Evolutionary conservation across 2,888 invertebrate genomes (phyloP).

Genomic region (Sussaba pulchella): DNA sequence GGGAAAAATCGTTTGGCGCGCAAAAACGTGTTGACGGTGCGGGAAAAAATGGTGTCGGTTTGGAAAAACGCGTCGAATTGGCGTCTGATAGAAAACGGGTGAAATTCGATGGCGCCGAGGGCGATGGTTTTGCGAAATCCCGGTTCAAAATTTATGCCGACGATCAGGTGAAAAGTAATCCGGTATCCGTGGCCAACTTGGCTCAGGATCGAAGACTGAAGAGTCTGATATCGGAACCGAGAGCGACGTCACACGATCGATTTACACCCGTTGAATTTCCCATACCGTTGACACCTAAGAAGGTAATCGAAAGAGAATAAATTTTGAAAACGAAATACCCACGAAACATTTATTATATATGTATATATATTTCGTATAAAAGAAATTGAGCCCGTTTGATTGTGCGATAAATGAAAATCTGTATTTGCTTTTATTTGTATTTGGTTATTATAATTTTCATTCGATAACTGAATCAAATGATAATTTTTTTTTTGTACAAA

Average conservation of each 20-base stretch:
- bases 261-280: slow-evolving; percentile 17
- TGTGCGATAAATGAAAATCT: too few species aligned
- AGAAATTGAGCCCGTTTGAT: too few species aligned
- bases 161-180: background rate
- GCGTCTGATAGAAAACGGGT: slow-evolving; percentile 30
- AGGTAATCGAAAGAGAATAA: slow-evolving; percentile 4
- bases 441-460: too few species aligned
- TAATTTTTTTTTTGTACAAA: slow-evolving; percentile 8
- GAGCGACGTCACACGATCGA: background rate
- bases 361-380: too few species aligned
- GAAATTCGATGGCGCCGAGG: background rate
- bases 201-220: slow-evolving; percentile 20
- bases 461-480: background rate
- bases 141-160: slow-evolving; percentile 51
- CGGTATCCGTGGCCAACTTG: background rate
- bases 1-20: background rate
- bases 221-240: background rate
- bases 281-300: slow-evolving; percentile 26
- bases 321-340: background rate
- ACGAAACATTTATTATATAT: too few species aligned
- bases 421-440: too few species aligned
- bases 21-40: background rate
- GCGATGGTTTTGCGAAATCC: slow-evolving; percentile 44
- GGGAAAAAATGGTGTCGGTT: background rate
- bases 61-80: slow-evolving; percentile 22